Conservation (phyloP, 2,113 vertebrate genomes). For the Bubo bubo region DNA sequence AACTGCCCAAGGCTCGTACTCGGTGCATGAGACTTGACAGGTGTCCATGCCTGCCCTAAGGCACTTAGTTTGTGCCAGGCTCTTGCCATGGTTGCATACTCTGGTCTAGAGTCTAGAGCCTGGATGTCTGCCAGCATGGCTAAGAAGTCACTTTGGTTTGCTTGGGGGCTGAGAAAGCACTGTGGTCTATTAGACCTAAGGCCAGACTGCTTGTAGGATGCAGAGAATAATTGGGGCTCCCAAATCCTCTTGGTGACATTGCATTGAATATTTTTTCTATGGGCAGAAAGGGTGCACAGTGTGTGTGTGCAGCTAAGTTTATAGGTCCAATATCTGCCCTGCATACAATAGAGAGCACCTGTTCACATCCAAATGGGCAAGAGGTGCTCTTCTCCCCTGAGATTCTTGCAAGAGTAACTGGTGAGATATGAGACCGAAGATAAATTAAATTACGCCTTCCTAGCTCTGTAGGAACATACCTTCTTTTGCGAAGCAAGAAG, state of each 20-base stretch:
- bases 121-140: not conserved
- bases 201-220: not conserved
- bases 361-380: not conserved
- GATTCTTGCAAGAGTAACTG: not conserved
- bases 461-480: not conserved
- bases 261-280: not conserved
- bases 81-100: accelerated
- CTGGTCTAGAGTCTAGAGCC: not conserved
- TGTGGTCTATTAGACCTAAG: not conserved
- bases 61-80: not conserved
- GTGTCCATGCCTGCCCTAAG: not conserved
- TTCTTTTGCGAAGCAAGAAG: not conserved
- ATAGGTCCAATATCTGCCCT: accelerated
- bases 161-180: accelerated
- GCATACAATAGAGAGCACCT: not conserved
- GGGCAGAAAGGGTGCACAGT: not conserved
- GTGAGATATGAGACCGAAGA: not conserved
- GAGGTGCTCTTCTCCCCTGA: not conserved
- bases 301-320: not conserved
- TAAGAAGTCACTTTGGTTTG: accelerated
- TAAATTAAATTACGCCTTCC: not conserved
- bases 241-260: not conserved
- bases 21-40: not conserved
- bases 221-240: not conserved
- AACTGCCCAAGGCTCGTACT: not conserved